Base-by-base conservation (phyloP, 2,113 vertebrate genomes). In the Cephalopterus ornatus region DNA sequence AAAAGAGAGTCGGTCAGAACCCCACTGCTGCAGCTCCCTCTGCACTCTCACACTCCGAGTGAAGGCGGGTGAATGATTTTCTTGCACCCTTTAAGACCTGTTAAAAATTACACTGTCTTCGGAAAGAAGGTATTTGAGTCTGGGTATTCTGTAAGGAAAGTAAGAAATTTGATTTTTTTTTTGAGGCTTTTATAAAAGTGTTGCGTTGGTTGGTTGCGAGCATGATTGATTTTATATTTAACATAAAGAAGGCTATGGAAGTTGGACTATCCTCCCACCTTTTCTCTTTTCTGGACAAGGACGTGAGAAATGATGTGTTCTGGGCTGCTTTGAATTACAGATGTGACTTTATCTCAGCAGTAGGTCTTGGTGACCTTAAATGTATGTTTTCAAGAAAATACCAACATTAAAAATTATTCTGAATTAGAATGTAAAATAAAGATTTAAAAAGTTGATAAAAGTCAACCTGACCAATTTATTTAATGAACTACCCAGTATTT, bases 91-190 rank as follows among this genome's bases (percentile, higher is more conserved):
- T 70, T 47, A 65, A 70, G 80, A 21, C 17, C 12, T 26, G 30
- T 22, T 50, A 68, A 72, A 88, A 90, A 68, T 47, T 27, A 39
- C 33, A 15, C 58, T 65, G 72, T 13, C 67, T 59, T 76, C 71
- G 73, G 63, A 73, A 85, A 59, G 35, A 33, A 80, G 52, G 18
- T 42, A 6, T 65, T 92, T 85, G 78, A 88, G 52, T 44, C 50
- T 55, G 50, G 6, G 33, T 82, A 13, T 90, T 93, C 74, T 42
- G 39, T 12, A 59, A 47, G 14, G 21, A 22, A 82, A 85, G 47
- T 47, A 83, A 93, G 71, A 85, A 92, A 93, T 90, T 22, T 72
- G 16, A 23, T 67, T 93, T 92, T 89, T 56, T 56, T 70, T 88
- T 93, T 86, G 41, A 80, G 49, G 72, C 22, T 80, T 68, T 76